Evolutionary conservation across 2,888 invertebrate species (phyloP), one percentile per base, ranked within the genome.

Genomic region (Aspidiotus destructor): DNA sequence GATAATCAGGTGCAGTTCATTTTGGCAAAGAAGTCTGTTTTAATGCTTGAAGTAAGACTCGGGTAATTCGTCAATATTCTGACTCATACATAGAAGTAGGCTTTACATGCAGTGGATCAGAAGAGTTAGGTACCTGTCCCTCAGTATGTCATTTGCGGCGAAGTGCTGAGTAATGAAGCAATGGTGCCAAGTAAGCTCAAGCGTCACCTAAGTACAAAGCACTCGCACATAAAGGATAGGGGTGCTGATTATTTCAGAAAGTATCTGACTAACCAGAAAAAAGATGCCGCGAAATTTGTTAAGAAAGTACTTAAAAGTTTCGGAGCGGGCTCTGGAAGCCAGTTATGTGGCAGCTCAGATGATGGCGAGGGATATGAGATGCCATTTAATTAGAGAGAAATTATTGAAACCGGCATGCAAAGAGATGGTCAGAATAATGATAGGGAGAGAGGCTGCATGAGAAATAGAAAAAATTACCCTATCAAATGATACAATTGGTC

Each of bases 231-330:
- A 60, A 65, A 64, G 15, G 70, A 68, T 15, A 71, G 70, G 44
- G 62, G 69, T 52, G 55, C 44, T n/a, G 62, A 71, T 65, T 70
- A 72, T 65, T 71, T 71, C 62, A 15, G 70, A 71, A 40, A 54
- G 40, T 54, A 54, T 41, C 17, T 64, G n/a, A n/a, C n/a, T n/a
- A n/a, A n/a, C n/a, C n/a, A n/a, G n/a, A n/a, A 64, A 64, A 55
- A 41, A 15, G 16, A 9, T 40, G 41, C 28, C 28, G 13, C 41
- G 1, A 65, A 74, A 64, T 76, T 80, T 10, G 54, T 41, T 55
- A 64, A 55, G 41, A 41, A 64, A 57, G 55, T 44, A 13, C 42
- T 42, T 58, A 7, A 65, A 16, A 42, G 48, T 63, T 54, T 67
- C 61, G 8, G 40, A 67, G 41, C 62, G 44, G 55, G 68, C 57